These are phyloP conservation scores for Intellagama lesueurii DNA, from an alignment of 2,797 vertebrate species.

Conservation along the genomic window DNA sequence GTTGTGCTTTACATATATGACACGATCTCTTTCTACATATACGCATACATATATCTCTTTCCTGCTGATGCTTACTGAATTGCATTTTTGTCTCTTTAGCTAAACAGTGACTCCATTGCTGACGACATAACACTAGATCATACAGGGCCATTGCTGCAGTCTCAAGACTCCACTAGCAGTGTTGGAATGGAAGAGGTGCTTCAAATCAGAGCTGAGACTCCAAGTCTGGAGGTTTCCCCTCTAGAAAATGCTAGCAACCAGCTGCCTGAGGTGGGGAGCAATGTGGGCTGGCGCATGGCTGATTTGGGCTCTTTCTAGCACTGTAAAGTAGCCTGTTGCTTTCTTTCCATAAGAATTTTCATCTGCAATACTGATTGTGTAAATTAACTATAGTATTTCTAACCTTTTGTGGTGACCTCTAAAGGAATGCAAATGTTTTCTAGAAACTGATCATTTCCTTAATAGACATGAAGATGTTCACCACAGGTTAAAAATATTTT, in stretches of 20 bases:
- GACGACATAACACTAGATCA: slow-evolving; percentile 90
- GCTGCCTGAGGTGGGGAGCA: slow-evolving; percentile 99
- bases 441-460: slow-evolving; percentile 29
- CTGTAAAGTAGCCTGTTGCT: slow-evolving; percentile 61
- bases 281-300: slow-evolving; percentile 91
- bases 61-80: slow-evolving; percentile 21
- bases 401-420: slow-evolving; percentile 76
- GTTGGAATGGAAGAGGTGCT: slow-evolving; percentile 87
- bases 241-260: slow-evolving; percentile 96
- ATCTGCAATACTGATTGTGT: slow-evolving; percentile 72
- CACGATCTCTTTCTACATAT: neutral
- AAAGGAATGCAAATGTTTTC: slow-evolving; percentile 42
- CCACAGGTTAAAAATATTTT: slow-evolving; percentile 83
- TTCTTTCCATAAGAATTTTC: slow-evolving; percentile 71
- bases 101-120: slow-evolving; percentile 89
- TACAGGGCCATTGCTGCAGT: slow-evolving; percentile 89
- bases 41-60: neutral
- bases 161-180: slow-evolving; percentile 91
- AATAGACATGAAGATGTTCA: slow-evolving; percentile 56
- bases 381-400: slow-evolving; percentile 82
- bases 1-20: neutral
- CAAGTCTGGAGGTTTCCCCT: slow-evolving; percentile 88
- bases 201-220: slow-evolving; percentile 87
- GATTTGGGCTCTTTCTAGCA: slow-evolving; percentile 79
- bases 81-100: slow-evolving; percentile 73